Evolutionary conservation across 2,113 vertebrate species (phyloP), one percentile per base, ranked within the genome.

Genomic region (Struthio camelus): DNA sequence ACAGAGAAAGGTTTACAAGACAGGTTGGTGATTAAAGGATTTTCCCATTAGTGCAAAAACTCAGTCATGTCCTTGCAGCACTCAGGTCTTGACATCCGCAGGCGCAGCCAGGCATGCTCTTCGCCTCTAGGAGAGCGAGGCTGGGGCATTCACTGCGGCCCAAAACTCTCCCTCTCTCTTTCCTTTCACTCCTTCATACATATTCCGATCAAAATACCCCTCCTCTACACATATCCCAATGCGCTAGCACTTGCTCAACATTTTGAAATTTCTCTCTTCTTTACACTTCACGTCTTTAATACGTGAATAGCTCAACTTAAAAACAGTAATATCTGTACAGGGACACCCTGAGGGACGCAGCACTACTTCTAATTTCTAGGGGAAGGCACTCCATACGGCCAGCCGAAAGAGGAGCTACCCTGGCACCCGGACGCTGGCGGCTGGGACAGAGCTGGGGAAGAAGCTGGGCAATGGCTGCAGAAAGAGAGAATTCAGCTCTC

Each of bases 171-270:
- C 15, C 15, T 51, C 30, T 24, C 36, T 22, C 25, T 5, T 1
- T 6, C 59, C 24, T 78, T 25, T 40, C 32, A 40, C 10, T 67
- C 42, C 56, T 50, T 44, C 50, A 25, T 61, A 58, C 32, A 4
- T 4, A 51, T 0, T 36, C 1, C 0, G 51, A 34, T 36, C n/a
- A 65, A 84, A 77, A 80, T 8, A 20, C 6, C 9, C 10, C 25
- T 50, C 61, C 54, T 38, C 4, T 4, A 20, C 0, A 2, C 0
- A 0, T 8, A 75, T 12, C 54, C 23, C 53, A 38, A 51, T 0
- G 3, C 30, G 42, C 48, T 5, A 34, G 34, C n/a, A 23, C 23
- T 48, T 27, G 22, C 6, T 2, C 1, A 79, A 38, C 17, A 24
- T 80, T 65, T 44, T 18, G 7, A 58, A 86, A 62, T 36, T 62